Conservation (phyloP, 2,113 vertebrate genomes). For the Canis aureus region DNA sequence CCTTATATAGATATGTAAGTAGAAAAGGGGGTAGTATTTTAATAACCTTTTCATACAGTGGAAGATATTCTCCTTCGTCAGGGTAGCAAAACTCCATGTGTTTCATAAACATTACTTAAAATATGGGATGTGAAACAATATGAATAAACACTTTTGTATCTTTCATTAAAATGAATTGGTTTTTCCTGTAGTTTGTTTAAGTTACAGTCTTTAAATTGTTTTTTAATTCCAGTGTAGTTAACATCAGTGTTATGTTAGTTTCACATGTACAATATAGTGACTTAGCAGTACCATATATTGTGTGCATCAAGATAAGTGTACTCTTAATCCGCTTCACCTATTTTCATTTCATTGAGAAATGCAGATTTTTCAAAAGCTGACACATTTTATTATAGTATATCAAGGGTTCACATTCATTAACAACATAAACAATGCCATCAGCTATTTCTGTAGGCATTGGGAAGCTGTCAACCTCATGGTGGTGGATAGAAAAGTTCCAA, state of each 20-base stretch:
- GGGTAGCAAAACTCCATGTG: neutral
- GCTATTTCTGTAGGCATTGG: neutral
- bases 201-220: neutral
- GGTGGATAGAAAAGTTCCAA: neutral
- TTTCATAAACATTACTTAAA: neutral
- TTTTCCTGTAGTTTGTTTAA: neutral
- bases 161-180: neutral
- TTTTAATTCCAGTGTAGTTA: neutral
- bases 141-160: neutral
- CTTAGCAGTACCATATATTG: neutral
- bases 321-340: neutral
- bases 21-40: neutral
- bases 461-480: neutral
- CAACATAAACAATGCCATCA: neutral
- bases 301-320: neutral
- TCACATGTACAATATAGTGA: neutral
- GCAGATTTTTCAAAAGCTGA: neutral
- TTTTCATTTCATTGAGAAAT: neutral
- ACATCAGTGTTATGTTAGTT: neutral
- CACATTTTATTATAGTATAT: neutral
- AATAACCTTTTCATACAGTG: neutral
- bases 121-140: neutral
- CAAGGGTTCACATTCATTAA: neutral
- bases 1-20: neutral
- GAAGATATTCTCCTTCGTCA: neutral